Evolutionary conservation across 2,113 vertebrate species (phyloP).

Genomic region (Callorhinus ursinus): DNA sequence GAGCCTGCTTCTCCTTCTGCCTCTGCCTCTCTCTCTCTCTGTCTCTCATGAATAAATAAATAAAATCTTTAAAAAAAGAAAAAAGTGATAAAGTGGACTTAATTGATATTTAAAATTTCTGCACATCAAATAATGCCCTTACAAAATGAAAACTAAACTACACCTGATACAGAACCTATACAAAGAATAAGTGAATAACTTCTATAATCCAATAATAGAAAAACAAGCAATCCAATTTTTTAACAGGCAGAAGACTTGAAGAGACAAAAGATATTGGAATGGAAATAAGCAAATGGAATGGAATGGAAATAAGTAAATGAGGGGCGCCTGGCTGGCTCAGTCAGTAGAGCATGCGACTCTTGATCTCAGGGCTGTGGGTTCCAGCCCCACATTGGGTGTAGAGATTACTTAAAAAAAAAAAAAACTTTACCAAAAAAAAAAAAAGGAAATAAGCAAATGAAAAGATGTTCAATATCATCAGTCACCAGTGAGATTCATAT

Average conservation of each 20-base stretch:
- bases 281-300: not conserved
- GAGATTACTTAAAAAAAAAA: not conserved
- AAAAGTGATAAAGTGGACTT: not conserved
- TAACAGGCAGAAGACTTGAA: not conserved
- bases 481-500: conserved; percentile 4
- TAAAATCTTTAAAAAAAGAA: not conserved
- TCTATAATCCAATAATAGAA: not conserved
- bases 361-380: not conserved
- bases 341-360: not conserved
- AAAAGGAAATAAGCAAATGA: not conserved
- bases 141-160: not conserved
- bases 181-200: not conserved
- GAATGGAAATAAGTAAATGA: not conserved
- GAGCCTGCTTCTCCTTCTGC: no score
- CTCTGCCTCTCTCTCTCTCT: no score
- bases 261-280: not conserved
- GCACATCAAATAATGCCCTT: not conserved
- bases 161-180: not conserved
- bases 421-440: not conserved
- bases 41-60: no score
- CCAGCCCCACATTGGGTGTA: not conserved
- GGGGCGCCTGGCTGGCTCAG: not conserved
- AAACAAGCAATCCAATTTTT: not conserved
- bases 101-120: not conserved
- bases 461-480: not conserved